Conservation (phyloP, 2,888 invertebrate species). For the Trichopria drosophilae region DNA sequence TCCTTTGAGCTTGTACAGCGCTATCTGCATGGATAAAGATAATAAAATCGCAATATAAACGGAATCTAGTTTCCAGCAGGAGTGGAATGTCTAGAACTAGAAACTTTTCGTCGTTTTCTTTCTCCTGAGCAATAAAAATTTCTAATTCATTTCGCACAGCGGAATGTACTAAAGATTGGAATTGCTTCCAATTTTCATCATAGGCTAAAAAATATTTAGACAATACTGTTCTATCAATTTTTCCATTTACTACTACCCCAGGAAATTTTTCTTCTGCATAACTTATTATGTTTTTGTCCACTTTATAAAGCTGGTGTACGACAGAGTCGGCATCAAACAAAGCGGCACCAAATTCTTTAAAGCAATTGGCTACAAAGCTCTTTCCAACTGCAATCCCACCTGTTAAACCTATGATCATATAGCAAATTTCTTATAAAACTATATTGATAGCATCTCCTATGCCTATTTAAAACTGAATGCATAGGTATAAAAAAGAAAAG, state of each 20-base stretch:
- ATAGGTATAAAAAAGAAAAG: too few relatives aligned
- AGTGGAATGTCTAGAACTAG: conserved; percentile 10
- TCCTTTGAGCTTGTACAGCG: conserved; percentile 17
- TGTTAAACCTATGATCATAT: conserved; percentile 15
- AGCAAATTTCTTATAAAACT: too few relatives aligned
- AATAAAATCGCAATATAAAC: conserved; percentile 13
- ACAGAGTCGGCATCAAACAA: conserved; percentile 12
- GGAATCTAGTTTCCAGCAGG: conserved; percentile 9
- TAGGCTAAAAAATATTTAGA: conserved; percentile 14
- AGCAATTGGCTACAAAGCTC: conserved; percentile 15
- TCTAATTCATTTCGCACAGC: conserved; percentile 13
- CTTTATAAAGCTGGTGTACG: conserved; percentile 14
- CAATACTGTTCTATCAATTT: conserved; percentile 13
- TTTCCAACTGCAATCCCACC: conserved; percentile 13
- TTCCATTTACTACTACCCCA: conserved; percentile 10
- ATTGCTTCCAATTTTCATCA: conserved; percentile 11
- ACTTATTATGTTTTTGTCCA: conserved; percentile 13
- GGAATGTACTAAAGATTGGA: conserved; percentile 10
- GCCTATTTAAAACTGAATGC: too few relatives aligned
- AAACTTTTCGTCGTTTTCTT: conserved; percentile 8
- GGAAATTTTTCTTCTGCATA: conserved; percentile 15
- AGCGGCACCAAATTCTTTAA: conserved; percentile 13
- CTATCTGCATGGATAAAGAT: conserved; percentile 11
- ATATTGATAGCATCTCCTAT: too few relatives aligned
- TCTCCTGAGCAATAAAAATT: conserved; percentile 13